These are phyloP conservation scores for Esox lucius DNA, from an alignment of 2,797 vertebrate genomes.

Conservation along the genomic window DNA sequence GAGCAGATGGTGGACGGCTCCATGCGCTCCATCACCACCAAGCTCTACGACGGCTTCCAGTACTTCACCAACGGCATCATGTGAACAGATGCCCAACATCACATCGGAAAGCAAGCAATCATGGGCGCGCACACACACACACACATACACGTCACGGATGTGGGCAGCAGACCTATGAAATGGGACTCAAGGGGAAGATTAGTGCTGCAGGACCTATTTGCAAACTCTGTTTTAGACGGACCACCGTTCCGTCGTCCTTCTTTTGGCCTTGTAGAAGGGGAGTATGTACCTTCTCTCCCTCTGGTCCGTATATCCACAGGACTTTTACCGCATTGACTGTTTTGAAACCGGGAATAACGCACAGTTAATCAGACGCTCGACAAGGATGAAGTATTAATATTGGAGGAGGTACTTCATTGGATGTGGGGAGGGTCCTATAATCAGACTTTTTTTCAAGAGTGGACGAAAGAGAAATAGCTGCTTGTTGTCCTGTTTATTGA, in stretches of 20 bases:
- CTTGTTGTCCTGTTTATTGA: not conserved
- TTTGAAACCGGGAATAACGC: not conserved
- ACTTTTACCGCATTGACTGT: not conserved
- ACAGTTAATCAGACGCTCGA: not conserved
- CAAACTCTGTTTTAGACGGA: not conserved
- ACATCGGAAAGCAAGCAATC: conserved; percentile 4
- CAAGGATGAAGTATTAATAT: not conserved
- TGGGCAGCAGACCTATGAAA: not conserved
- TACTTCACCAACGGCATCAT: conserved; percentile 93
- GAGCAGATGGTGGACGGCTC: conserved; percentile 88
- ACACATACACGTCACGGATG: conserved; percentile 2
- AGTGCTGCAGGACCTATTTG: conserved; percentile 6
- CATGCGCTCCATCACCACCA: conserved; percentile 87
- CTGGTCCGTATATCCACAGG: not conserved
- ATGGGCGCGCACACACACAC: not conserved
- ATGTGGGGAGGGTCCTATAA: not conserved
- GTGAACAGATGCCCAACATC: conserved; percentile 63
- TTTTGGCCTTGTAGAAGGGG: not conserved
- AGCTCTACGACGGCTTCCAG: conserved; percentile 89
- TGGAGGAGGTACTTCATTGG: not conserved
- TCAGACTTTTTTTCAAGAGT: not conserved
- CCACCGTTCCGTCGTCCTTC: not conserved
- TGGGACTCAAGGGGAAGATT: not conserved
- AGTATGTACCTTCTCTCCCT: not conserved
- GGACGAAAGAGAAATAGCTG: no score